Conservation (phyloP, 2,888 invertebrate genomes). For the Folsomia candida region DNA sequence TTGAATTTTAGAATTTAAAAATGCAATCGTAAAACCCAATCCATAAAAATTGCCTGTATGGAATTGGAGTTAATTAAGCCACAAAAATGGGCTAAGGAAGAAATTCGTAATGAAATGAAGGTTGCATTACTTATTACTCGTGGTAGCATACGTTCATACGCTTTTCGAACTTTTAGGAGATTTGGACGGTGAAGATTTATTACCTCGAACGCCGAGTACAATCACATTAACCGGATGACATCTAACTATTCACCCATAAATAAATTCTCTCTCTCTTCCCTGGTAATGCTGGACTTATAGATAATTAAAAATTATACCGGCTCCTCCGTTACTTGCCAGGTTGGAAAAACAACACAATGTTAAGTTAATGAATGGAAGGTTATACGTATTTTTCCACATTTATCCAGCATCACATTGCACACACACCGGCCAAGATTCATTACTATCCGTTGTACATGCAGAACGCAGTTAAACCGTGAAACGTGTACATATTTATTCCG, state of each 20-base stretch:
- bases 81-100: not conserved
- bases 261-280: not conserved
- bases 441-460: not conserved
- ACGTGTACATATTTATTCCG: not conserved
- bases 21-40: not conserved
- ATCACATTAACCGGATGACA: constrained; percentile 14
- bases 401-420: no score
- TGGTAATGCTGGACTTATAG: not conserved
- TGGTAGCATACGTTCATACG: not conserved
- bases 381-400: no score
- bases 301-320: not conserved
- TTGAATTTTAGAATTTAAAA: not conserved
- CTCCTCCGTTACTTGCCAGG: not conserved
- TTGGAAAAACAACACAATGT: not conserved
- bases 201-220: not conserved
- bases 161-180: not conserved
- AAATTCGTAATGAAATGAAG: not conserved
- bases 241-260: constrained; percentile 12
- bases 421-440: not conserved
- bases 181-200: constrained; percentile 5
- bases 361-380: not conserved
- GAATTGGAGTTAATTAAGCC: not conserved
- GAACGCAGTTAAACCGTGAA: not conserved
- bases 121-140: not conserved
- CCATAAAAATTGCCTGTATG: not conserved